phyloP scores from a whole-genome alignment of 2,113 vertebrate species.

The Otus sunia region DNA sequence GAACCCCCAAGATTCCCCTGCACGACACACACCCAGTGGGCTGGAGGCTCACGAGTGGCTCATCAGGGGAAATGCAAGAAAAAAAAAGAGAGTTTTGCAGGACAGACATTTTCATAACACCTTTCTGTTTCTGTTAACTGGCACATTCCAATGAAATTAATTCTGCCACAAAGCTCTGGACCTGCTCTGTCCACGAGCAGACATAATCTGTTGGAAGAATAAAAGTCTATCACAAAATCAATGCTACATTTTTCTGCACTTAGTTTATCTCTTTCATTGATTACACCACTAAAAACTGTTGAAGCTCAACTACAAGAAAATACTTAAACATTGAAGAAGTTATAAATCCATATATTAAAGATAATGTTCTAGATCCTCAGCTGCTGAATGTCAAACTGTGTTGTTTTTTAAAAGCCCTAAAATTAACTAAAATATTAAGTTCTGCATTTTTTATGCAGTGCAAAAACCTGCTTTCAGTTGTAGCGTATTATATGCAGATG shows the following conservation, averaged over 20 bases:
- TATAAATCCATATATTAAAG: neutral
- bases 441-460: neutral
- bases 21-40: rapidly evolving
- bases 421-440: neutral
- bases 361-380: neutral
- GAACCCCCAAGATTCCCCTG: neutral
- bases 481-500: neutral
- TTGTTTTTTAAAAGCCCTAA: neutral
- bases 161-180: neutral
- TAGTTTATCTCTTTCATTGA: neutral
- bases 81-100: neutral
- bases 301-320: neutral
- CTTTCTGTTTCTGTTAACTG: rapidly evolving
- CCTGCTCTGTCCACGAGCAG: neutral
- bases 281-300: neutral
- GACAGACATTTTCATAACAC: rapidly evolving
- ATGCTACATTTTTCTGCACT: neutral
- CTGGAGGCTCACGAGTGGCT: rapidly evolving
- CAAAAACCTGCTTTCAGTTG: neutral
- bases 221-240: neutral
- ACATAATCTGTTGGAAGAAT: neutral
- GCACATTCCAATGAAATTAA: neutral
- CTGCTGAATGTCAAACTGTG: neutral
- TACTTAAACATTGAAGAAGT: neutral
- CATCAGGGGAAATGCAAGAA: neutral